These are phyloP conservation scores for Cecidostiba fungosa DNA, from an alignment of 2,888 invertebrate species.

Conservation along the genomic window DNA sequence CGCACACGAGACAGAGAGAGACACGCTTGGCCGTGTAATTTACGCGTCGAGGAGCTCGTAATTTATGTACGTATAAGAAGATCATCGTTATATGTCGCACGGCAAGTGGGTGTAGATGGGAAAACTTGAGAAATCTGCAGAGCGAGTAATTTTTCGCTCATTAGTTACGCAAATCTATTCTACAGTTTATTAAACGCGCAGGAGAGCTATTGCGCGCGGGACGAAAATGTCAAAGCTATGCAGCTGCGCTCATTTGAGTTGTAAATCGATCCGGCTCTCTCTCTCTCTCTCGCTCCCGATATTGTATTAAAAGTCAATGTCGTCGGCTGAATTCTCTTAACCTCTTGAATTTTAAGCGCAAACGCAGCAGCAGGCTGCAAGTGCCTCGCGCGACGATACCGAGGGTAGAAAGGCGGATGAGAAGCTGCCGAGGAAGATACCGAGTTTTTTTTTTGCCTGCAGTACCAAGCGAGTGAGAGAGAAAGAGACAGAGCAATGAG, in stretches of 20 bases:
- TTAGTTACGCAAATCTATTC: background rate
- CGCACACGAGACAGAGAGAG: background rate
- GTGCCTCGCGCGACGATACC: background rate
- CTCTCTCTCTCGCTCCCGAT: background rate
- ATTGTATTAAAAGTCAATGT: slow-evolving; percentile 55
- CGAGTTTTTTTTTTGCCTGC: background rate
- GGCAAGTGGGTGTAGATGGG: background rate
- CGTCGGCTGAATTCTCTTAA: slow-evolving; percentile 45
- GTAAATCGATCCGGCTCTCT: slow-evolving; percentile 19
- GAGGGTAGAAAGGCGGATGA: background rate
- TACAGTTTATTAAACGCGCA: no score
- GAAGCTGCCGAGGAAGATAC: background rate
- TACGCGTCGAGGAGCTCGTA: background rate
- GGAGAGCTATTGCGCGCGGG: background rate
- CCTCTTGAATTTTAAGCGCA: slow-evolving; percentile 60
- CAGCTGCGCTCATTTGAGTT: background rate
- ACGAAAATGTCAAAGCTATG: background rate
- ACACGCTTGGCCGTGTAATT: background rate
- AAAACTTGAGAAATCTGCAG: background rate
- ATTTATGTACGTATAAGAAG: background rate
- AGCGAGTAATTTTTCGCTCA: background rate
- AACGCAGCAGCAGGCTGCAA: slow-evolving; percentile 11
- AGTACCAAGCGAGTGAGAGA: background rate
- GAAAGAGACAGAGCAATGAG: background rate
- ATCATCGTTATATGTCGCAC: background rate